Evolutionary conservation across 2,888 invertebrate species (phyloP), one percentile per base, ranked within the genome.

Genomic region (Tetranychus truncatus): DNA sequence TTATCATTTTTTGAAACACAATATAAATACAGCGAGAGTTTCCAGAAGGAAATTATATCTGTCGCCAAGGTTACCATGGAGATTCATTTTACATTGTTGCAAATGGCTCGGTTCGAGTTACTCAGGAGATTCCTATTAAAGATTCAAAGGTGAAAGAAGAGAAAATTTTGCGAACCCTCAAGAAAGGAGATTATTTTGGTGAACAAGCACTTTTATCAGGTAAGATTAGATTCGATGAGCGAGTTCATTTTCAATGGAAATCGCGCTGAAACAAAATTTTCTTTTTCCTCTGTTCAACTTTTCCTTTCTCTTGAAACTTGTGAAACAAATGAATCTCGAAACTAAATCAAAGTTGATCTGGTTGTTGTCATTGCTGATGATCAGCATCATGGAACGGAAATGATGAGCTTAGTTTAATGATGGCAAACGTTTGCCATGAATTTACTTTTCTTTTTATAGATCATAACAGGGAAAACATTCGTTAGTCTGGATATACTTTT

Each of bases 1-100:
- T 15, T 15, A 69, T 11, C 34, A 69, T 21, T 21, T 66, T 11
- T 8, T 9, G 11, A 21, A 69, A 24, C 2, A 69, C 20, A 24
- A 69, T 20, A 20, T 67, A 66, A 78, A 78, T 81, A 15, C 78
- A 90, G 88, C 91, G 91, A 83, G 91, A 91, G 82, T 93, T 90
- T 83, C 87, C 88, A 45, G 87, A 89, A 4, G 90, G 89, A 2
- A 88, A 88, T 0, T 87, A 87, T 77, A 92, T 94, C 76, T 88
- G 94, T 15, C 86, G 88, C 0, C 91, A 94, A 83, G 93, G 92
- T 0, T 91, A 91, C 79, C 86, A 87, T 46, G 93, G 93, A 3
- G 91, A 93, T 81, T 91, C 91, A 79, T 94, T 94, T 84, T 94
- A 90, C 81, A 92, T 94, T 76, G 91, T 94, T 80, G 89, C 91